A percentile compares a stretch with the other conserved stretches of the same genome.
Evolutionary conservation across 2,113 vertebrate genomes (phyloP).

Genomic region (Suricata suricatta): DNA sequence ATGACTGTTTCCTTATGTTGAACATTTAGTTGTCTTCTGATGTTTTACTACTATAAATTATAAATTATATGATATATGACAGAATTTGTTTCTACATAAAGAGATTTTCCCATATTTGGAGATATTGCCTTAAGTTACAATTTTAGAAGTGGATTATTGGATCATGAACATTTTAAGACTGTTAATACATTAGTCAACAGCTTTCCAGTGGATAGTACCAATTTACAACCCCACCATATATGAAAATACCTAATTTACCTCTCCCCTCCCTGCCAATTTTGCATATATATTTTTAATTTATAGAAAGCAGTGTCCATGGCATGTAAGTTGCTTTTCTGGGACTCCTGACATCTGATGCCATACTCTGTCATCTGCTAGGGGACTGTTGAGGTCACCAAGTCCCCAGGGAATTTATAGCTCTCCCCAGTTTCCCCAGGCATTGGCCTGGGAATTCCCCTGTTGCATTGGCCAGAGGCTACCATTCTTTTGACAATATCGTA

Average conservation of each 20-base stretch:
- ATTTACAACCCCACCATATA: background rate
- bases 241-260: background rate
- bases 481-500: background rate
- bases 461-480: background rate
- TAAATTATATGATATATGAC: background rate
- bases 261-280: background rate
- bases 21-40: background rate
- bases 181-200: background rate
- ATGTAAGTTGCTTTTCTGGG: background rate
- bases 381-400: background rate
- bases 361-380: background rate
- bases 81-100: background rate
- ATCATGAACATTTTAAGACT: background rate
- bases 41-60: background rate
- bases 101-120: background rate
- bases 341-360: background rate
- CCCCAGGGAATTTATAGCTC: background rate
- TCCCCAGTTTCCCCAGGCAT: background rate
- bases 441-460: background rate
- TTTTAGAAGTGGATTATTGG: background rate
- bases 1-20: background rate
- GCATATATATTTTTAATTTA: background rate
- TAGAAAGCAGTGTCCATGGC: background rate
- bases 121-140: background rate
- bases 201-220: background rate